Percentiles rank a stretch among this genome's conserved stretches.
Conservation (phyloP, 2,797 vertebrate species). For the Acipenser transmontanus region DNA sequence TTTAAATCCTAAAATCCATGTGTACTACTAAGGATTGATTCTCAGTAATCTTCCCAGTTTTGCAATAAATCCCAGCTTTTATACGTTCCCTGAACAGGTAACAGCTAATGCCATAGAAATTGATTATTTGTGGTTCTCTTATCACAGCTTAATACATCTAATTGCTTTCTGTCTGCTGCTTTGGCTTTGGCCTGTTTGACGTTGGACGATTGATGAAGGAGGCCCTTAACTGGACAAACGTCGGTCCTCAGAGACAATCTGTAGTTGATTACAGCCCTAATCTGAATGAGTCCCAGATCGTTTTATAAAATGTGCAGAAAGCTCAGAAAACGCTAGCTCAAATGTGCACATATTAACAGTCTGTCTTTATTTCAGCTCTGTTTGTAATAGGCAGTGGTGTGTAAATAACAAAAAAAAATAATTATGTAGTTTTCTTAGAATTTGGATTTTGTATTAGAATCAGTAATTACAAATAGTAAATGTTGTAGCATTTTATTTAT, state of each 20-base stretch:
- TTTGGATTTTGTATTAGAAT: too few relatives aligned
- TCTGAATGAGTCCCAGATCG: conserved; percentile 36
- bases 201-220: conserved; percentile 42
- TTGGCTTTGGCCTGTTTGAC: conserved; percentile 44
- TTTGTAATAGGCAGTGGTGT: too few relatives aligned
- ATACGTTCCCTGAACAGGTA: conserved; percentile 45
- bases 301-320: conserved; percentile 30
- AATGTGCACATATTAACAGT: too few relatives aligned
- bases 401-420: too few relatives aligned
- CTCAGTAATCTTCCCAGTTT: conserved; percentile 35
- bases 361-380: too few relatives aligned
- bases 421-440: too few relatives aligned
- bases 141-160: conserved; percentile 56
- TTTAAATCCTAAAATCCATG: conserved; percentile 42
- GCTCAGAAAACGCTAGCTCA: too few relatives aligned
- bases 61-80: conserved; percentile 49
- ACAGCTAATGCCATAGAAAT: conserved; percentile 48
- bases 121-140: conserved; percentile 54
- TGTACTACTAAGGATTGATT: conserved; percentile 38
- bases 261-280: conserved; percentile 39
- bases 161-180: conserved; percentile 51
- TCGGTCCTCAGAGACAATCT: conserved; percentile 36
- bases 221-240: conserved; percentile 40
- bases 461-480: too few relatives aligned
- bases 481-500: too few relatives aligned